Conservation (phyloP, 1,140 invertebrate genomes). For the Drosophila punjabiensis region DNA sequence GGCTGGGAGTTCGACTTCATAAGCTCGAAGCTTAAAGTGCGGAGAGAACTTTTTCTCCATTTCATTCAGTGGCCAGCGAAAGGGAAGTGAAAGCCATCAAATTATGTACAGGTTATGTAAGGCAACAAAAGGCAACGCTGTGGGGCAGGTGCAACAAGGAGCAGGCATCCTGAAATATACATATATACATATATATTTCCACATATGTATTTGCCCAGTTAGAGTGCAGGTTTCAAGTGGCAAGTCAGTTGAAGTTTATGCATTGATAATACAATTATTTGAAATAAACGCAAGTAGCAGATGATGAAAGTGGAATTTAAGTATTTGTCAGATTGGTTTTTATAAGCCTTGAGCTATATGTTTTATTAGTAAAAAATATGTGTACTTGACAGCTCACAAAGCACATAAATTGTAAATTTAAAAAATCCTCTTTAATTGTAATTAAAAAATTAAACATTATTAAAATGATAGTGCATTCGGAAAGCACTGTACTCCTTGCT, state of each 20-base stretch:
- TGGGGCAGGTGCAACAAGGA: slow-evolving; percentile 12
- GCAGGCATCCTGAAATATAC: not conserved
- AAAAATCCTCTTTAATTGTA: not conserved
- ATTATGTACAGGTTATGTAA: slow-evolving; percentile 71
- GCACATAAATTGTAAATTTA: not conserved
- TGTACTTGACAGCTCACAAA: not conserved
- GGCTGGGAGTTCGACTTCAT: not conserved
- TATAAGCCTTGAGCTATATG: not conserved
- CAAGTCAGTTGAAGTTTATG: not conserved
- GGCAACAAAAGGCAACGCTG: slow-evolving; percentile 45
- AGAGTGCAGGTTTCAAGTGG: not conserved
- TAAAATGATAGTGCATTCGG: not conserved
- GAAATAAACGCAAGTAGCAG: not conserved
- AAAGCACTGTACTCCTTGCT: not conserved
- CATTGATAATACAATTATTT: not conserved
- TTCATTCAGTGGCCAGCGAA: slow-evolving; percentile 9
- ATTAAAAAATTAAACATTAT: not conserved
- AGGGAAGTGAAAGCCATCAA: slow-evolving; percentile 41
- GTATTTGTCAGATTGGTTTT: not conserved
- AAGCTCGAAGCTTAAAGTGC: not conserved
- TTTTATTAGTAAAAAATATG: not conserved
- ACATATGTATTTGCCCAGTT: not conserved
- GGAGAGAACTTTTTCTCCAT: not conserved
- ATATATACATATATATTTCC: slow-evolving; percentile 1
- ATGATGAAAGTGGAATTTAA: not conserved